Conservation (phyloP, 2,888 invertebrate species). For the Troides aeacus region DNA sequence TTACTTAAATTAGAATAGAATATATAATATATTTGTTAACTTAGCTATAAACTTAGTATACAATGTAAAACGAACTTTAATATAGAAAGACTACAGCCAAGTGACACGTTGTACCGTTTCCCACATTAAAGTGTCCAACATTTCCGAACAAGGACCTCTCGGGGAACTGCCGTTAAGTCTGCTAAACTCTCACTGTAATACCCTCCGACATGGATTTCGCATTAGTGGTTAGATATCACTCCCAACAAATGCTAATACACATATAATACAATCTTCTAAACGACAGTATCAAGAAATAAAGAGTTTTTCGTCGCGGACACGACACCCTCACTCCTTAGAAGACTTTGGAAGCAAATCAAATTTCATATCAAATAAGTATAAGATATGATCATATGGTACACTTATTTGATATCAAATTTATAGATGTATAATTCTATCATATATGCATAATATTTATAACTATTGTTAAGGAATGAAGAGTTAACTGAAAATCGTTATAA, state of each 20-base stretch:
- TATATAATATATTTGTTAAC: not conserved
- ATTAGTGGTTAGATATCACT: slow-evolving; percentile 25
- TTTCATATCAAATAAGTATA: too few species aligned
- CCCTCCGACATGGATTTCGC: slow-evolving; percentile 29
- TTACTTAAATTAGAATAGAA: too few species aligned
- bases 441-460: too few species aligned
- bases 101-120: slow-evolving; percentile 14
- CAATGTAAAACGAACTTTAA: not conserved
- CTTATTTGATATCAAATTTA: too few species aligned
- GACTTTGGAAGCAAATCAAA: not conserved
- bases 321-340: not conserved
- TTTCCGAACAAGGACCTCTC: slow-evolving; percentile 23
- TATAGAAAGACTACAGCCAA: not conserved
- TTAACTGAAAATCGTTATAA: too few species aligned
- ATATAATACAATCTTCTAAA: slow-evolving; percentile 11
- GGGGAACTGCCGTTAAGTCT: slow-evolving; percentile 24
- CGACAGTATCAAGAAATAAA: not conserved
- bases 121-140: slow-evolving; percentile 25
- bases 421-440: too few species aligned
- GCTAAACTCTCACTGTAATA: slow-evolving; percentile 24
- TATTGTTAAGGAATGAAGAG: too few species aligned
- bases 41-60: not conserved
- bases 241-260: slow-evolving; percentile 11
- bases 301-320: not conserved
- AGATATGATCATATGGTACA: too few species aligned